Percentiles rank a stretch among this genome's conserved stretches.
These are phyloP conservation scores for Falco columbarius DNA, from an alignment of 2,797 vertebrate species.

Conservation along the genomic window DNA sequence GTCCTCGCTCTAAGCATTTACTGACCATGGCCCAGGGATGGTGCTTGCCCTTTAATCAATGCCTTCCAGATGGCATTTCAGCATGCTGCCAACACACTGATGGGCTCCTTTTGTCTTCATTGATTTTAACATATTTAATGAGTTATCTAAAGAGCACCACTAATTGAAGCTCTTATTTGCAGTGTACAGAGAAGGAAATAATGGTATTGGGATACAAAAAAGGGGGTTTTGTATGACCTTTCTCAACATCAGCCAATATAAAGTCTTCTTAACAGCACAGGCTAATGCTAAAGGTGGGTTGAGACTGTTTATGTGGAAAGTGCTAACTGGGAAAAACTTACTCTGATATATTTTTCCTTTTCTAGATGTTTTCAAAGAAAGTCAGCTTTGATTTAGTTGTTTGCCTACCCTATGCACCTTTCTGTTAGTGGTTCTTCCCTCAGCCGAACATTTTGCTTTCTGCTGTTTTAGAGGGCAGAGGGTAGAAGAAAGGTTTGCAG, in stretches of 20 bases:
- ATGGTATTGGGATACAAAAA: not conserved
- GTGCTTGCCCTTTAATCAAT: not conserved
- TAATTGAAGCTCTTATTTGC: not conserved
- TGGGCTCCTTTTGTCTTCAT: not conserved
- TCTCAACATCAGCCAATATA: not conserved
- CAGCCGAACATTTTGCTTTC: not conserved
- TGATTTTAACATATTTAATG: not conserved
- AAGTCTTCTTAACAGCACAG: not conserved
- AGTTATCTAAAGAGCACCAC: not conserved
- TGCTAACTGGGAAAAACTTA: not conserved
- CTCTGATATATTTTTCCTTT: not conserved
- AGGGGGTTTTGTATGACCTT: not conserved
- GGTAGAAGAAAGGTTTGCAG: not conserved
- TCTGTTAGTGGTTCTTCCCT: not conserved
- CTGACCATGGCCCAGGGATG: not conserved
- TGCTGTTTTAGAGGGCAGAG: not conserved
- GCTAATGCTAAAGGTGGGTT: not conserved
- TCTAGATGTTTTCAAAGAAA: not conserved
- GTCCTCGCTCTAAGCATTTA: not conserved
- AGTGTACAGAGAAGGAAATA: not conserved
- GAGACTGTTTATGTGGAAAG: not conserved
- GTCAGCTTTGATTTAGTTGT: not conserved
- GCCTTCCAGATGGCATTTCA: not conserved
- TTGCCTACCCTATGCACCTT: not conserved
- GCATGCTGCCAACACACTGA: not conserved